A percentile compares a stretch with the other conserved stretches of the same genome.
phyloP scores from a whole-genome alignment of 1,140 invertebrate species.

The Spodoptera frugiperda region DNA sequence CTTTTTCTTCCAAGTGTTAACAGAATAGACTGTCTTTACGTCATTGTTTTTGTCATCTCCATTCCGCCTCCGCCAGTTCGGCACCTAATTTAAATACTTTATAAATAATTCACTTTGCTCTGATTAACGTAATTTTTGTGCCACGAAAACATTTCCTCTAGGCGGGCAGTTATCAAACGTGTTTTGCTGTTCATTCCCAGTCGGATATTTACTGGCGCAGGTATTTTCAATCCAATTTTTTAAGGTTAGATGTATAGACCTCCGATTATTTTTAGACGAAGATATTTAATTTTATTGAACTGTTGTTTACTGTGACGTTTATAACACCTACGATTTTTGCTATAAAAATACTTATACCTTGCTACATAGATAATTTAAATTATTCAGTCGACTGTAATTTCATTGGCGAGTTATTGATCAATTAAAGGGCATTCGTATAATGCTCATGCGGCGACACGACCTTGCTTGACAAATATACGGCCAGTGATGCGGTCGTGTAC shows the following conservation, averaged over 20 bases:
- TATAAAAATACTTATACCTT: too few relatives aligned
- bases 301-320: too few relatives aligned
- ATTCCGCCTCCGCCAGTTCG: not conserved
- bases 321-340: too few relatives aligned
- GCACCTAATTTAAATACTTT: conserved; percentile 28
- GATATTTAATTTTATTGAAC: not conserved
- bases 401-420: conserved; percentile 9
- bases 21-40: conserved; percentile 37
- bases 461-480: not conserved
- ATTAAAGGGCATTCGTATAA: not conserved
- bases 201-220: conserved; percentile 17
- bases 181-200: conserved; percentile 2
- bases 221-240: conserved; percentile 12
- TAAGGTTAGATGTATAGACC: not conserved
- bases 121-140: conserved; percentile 29
- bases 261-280: not conserved
- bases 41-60: conserved; percentile 39
- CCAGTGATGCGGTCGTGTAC: not conserved
- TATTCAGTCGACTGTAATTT: not conserved
- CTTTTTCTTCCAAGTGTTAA: conserved; percentile 34
- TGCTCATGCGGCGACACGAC: not conserved
- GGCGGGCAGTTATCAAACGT: not conserved
- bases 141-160: conserved; percentile 23
- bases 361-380: too few relatives aligned
- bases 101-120: conserved; percentile 38